A percentile compares a stretch with the other conserved stretches of the same genome.
phyloP scores from a whole-genome alignment of 2,113 vertebrate species.

The Pelmatolapia mariae region DNA sequence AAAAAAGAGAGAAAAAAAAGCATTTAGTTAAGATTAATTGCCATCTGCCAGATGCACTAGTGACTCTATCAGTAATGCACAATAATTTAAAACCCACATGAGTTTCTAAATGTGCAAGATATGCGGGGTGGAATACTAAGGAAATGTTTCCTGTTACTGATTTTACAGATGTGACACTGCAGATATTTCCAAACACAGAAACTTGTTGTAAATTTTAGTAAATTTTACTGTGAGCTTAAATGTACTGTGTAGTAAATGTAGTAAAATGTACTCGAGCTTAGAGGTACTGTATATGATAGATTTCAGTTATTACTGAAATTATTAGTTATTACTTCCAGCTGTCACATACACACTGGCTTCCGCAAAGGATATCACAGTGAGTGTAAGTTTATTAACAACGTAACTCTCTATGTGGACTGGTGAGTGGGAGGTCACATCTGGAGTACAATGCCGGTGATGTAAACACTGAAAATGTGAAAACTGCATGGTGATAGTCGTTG shows the following conservation, averaged over 20 bases:
- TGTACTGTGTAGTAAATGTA: not conserved
- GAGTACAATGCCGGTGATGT: not conserved
- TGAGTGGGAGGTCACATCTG: not conserved
- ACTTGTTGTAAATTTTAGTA: not conserved
- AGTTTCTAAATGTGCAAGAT: not conserved
- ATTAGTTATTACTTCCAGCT: not conserved
- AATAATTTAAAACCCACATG: not conserved
- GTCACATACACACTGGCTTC: not conserved
- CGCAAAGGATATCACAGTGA: not conserved
- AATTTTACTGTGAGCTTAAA: not conserved
- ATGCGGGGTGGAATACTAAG: not conserved
- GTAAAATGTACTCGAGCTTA: not conserved
- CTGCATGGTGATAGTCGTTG: not conserved
- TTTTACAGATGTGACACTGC: not conserved
- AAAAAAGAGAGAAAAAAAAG: not conserved
- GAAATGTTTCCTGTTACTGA: not conserved
- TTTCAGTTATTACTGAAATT: not conserved
- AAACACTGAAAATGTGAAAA: not conserved
- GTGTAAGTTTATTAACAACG: not conserved
- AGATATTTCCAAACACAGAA: not conserved
- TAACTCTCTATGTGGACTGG: not conserved
- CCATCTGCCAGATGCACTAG: not conserved
- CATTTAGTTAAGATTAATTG: slow-evolving; percentile 4
- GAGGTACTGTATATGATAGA: not conserved
- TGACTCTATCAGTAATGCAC: not conserved